Evolutionary conservation across 2,888 invertebrate genomes (phyloP), one percentile per base, ranked within the genome.

Genomic region (Dolichopus griseipennis): DNA sequence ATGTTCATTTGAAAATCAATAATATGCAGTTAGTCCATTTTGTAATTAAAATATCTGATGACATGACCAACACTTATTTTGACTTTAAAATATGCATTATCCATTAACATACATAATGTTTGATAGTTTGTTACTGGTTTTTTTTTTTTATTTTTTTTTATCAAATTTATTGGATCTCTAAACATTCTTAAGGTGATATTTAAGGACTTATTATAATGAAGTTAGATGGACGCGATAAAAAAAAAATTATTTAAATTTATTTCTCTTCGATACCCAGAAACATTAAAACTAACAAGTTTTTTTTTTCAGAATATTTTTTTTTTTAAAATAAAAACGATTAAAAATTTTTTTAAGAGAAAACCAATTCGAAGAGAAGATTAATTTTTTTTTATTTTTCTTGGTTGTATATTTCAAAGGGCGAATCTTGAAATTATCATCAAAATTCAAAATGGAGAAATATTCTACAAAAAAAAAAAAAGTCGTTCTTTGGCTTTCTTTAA

Each of bases 161-260:
- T 52, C 52, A 52, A 52, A 52, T 52, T 52, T 52, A 18, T 52
- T 15, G 18, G 18, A 52, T 52, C 52, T 52, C 15, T 52, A 52
- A 52, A 52, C 52, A 52, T 52, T 52, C 52, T 52, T 52, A 52
- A 52, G 52, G 52, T 52, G 52, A 52, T 52, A 52, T 52, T 52
- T 52, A 52, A 52, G 52, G 52, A 18, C 52, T 52, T 52, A 52
- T 52, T 52, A 52, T 52, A 52, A 52, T 52, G 52, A 52, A 52
- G 52, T 52, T 52, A 52, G 52, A 52, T 52, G 52, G 52, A 18
- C 52, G 52, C 52, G 52, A 52, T 52, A 52, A 52, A 41, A 41
- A 41, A 41, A 41, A 41, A 52, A 52, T 1, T 52, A 52, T 52
- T 52, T 12, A 52, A 52, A 52, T 52, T 52, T 52, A 52, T 52